Conservation (phyloP, 2,113 vertebrate species). For the Bungarus multicinctus region DNA sequence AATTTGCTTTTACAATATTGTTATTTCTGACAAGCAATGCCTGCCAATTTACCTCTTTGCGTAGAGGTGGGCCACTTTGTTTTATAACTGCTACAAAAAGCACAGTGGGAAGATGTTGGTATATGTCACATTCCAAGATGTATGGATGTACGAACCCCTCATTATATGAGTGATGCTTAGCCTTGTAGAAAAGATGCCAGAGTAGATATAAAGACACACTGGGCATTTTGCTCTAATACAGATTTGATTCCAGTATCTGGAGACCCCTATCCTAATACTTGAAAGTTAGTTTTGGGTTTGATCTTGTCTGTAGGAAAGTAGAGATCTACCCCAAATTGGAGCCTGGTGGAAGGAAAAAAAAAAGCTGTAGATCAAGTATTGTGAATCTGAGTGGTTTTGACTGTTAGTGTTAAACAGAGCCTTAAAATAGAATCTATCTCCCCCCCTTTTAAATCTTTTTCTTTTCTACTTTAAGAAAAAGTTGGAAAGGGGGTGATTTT, state of each 20-base stretch:
- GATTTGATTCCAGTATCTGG: not conserved
- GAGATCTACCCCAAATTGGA: not conserved
- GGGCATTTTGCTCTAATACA: not conserved
- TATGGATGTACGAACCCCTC: not conserved
- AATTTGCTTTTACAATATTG: not conserved
- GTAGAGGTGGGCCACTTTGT: not conserved
- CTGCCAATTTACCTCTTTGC: not conserved
- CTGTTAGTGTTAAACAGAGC: not conserved
- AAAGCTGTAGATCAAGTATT: not conserved
- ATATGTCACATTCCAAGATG: not conserved
- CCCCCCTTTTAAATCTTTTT: not conserved
- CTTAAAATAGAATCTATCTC: not conserved
- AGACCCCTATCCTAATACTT: not conserved
- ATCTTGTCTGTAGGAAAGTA: not conserved
- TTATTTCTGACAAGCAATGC: not conserved
- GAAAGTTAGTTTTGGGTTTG: not conserved
- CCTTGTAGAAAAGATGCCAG: not conserved
- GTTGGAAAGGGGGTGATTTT: not conserved
- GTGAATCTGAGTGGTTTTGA: not conserved
- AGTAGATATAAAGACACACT: not conserved
- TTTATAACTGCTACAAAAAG: not conserved
- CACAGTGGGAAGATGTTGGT: not conserved
- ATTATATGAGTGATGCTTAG: not conserved
- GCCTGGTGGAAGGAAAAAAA: not conserved
- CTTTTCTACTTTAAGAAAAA: not conserved